phyloP scores from a whole-genome alignment of 2,888 invertebrate species.

The Hofmannophila pseudospretella region DNA sequence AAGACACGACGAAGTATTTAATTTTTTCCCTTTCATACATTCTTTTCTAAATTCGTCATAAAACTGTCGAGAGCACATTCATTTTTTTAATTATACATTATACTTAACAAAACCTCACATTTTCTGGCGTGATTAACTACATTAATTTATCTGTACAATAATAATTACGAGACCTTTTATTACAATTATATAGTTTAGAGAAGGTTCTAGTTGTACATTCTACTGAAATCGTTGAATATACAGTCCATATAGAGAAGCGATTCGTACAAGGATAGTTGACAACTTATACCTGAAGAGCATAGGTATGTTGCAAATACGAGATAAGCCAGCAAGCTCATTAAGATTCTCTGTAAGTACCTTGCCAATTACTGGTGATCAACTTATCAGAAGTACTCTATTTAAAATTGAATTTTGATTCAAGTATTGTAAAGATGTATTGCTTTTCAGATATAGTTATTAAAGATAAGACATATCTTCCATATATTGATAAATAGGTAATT shows the following conservation, averaged over 20 bases:
- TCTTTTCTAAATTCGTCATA: constrained; percentile 77
- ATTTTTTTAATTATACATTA: constrained; percentile 70
- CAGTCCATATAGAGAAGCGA: constrained; percentile 25
- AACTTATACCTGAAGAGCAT: constrained; percentile 44
- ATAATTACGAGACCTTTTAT: constrained; percentile 74
- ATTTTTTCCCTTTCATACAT: constrained; percentile 75
- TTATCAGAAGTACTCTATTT: too few species aligned
- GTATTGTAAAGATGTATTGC: too few species aligned
- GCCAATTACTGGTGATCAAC: too few species aligned
- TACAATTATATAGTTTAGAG: constrained; percentile 62
- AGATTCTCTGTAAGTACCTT: too few species aligned
- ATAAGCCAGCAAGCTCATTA: too few species aligned
- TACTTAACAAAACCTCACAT: constrained; percentile 75
- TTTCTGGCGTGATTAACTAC: constrained; percentile 72
- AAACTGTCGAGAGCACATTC: constrained; percentile 77
- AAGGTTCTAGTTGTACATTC: constrained; percentile 55
- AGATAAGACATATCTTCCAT: constrained; percentile 18
- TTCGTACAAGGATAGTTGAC: constrained; percentile 6
- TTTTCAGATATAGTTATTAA: constrained; percentile 37
- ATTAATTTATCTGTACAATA: constrained; percentile 76
- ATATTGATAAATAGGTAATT: constrained; percentile 1
- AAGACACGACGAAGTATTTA: constrained; percentile 78
- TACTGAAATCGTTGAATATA: constrained; percentile 55
- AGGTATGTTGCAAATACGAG: constrained; percentile 12
- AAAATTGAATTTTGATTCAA: too few species aligned